phyloP scores from a whole-genome alignment of 2,888 invertebrate genomes.

The Ryuthela nishihirai region DNA sequence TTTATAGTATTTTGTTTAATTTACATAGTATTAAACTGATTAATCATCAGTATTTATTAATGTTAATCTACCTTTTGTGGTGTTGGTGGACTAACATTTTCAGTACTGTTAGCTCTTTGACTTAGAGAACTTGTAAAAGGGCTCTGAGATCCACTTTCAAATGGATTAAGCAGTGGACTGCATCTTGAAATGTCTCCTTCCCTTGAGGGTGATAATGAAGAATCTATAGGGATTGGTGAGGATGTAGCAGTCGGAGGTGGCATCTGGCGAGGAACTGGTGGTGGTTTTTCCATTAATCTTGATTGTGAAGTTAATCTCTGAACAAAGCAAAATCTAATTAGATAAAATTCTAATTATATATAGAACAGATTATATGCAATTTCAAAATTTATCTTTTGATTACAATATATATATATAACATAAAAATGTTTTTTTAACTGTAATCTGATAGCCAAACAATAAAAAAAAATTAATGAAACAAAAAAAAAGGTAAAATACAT shows the following conservation, averaged over 20 bases:
- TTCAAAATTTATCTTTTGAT: no score
- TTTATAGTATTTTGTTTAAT: no score
- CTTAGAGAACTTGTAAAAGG: conserved; percentile 11
- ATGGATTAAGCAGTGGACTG: conserved; percentile 17
- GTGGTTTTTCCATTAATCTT: no score
- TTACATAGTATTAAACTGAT: no score
- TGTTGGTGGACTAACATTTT: conserved; percentile 33
- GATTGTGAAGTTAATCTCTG: no score
- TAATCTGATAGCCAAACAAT: background rate
- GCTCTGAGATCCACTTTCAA: conserved; percentile 21
- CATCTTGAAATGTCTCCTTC: conserved; percentile 15
- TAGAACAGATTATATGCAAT: no score
- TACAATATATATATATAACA: background rate
- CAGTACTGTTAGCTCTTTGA: conserved; percentile 21
- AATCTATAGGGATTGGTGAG: conserved; percentile 7
- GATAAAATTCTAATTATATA: no score
- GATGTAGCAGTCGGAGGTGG: background rate
- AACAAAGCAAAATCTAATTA: no score
- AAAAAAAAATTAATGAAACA: background rate
- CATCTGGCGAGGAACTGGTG: conserved; percentile 22
- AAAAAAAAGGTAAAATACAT: no score
- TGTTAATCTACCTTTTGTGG: conserved; percentile 29
- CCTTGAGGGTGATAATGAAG: conserved; percentile 7
- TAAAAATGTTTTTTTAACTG: background rate
- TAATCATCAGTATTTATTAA: no score